Evolutionary conservation across 1,140 invertebrate genomes (phyloP), one percentile per base, ranked within the genome.

Genomic region (Aphis craccivora): DNA sequence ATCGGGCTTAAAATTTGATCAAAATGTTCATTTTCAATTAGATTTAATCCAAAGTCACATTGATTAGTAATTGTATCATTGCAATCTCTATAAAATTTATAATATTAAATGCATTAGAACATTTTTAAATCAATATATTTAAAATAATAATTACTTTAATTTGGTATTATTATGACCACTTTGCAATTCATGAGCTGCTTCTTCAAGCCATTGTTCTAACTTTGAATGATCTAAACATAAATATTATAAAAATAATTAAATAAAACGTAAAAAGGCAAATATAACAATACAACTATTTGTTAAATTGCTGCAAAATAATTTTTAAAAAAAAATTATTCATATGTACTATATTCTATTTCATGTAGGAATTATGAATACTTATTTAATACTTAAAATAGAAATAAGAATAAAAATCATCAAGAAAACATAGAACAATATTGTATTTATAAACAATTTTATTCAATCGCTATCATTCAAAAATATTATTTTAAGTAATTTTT

Each of bases 1-100:
- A 90, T 95, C 11, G 94, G 94, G 86, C 95, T 95, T 30, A 43
- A 43, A 90, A 90, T 60, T 11, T 40, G 35, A 25, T 40, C 23
- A 60, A 60, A 90, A 6, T 90, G 89, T 43, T 60, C 53, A 43
- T 18, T 90, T 43, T 90, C 53, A 60, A 60, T 60, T 25, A 90
- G 25, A 90, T 90, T 90, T 43, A 90, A 40, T 60, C 48, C 89
- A 60, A 90, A 90, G 43, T 60, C 53, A 55, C 53, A 60, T 90
- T 90, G 89, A 43, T 23, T 43, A 40, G 89, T 43, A 60, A 90
- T 43, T 53, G 37, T 25, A 43, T 55, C 35, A 23, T n/a, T 40
- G 37, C 53, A 90, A 90, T 40, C 1, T 48, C 87, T 90, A 60
- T 30, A 90, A 90, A 60, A 60, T 30, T n/a, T 35, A 40, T 53